Base-by-base conservation (phyloP, 2,888 invertebrate genomes). In the Synergus gifuensis region DNA sequence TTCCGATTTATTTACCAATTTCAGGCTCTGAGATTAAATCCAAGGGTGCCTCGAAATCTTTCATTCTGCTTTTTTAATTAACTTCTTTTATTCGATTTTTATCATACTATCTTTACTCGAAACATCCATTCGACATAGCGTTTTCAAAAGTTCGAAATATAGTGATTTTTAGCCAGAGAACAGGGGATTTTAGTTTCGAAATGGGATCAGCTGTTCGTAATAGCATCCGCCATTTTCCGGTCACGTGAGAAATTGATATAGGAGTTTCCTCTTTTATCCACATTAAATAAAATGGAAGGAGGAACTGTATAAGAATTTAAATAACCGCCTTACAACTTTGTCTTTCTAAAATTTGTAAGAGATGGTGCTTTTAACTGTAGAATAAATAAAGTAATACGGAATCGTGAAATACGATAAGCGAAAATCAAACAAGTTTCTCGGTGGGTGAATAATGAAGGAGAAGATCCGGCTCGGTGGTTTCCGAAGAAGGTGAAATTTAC, bases 401-500 rank as follows among this genome's bases (percentile, higher is more conserved):
- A 73, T 22, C 28, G 14, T 73, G 73, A 73, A 49, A 73, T 73
- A 73, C 73, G 73, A 73, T 73, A 73, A 73, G 73, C 54, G 73
- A 73, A 73, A 73, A 73, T 73, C 73, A 73, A 73, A 73, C 73
- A 73, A 73, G 73, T 73, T 73, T 73, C 73, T 73, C 36, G 73
- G 36, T 11, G 54, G 54, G 54, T 73, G 73, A 73, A 73, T 73
- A 73, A 73, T 73, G 73, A 73, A 73, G 73, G 73, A 54, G 73
- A 73, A 73, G 73, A 73, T 73, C 73, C 73, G 73, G 73, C 73
- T 73, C 36, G 73, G 49, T 73, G 54, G 49, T 73, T 73, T 73
- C 73, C 73, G 73, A 73, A 54, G 73, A 73, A 73, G 73, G 73
- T 73, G 73, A 54, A 73, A 73, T 73, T 73, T 73, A 54, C 73